phyloP scores from a whole-genome alignment of 2,888 invertebrate genomes.

The Pardosa pseudoannulata region DNA sequence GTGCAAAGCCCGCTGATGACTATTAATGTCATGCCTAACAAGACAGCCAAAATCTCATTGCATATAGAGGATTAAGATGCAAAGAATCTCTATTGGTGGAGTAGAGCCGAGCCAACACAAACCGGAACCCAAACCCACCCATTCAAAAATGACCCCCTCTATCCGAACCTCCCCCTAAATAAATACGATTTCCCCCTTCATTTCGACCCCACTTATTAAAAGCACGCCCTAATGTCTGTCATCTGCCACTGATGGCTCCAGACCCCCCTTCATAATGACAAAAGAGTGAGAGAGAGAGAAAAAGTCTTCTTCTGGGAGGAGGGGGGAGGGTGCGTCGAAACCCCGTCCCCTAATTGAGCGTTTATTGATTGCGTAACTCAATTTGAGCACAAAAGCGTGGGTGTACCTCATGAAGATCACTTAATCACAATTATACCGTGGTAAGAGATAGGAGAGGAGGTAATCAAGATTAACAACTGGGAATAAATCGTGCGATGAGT shows the following conservation, averaged over 20 bases:
- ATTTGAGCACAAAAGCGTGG: slow-evolving; percentile 69
- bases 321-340: slow-evolving; percentile 14
- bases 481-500: neutral
- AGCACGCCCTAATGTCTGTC: slow-evolving; percentile 67
- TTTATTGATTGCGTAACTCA: slow-evolving; percentile 72
- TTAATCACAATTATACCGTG: slow-evolving; percentile 64
- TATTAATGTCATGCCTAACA: no score
- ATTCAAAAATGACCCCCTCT: neutral
- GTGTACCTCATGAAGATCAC: slow-evolving; percentile 65
- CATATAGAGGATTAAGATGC: no score
- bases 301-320: neutral
- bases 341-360: slow-evolving; percentile 62
- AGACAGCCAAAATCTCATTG: no score
- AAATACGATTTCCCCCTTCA: slow-evolving; percentile 32
- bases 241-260: slow-evolving; percentile 67
- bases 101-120: neutral
- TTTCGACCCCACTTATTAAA: slow-evolving; percentile 46
- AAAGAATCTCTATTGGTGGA: neutral
- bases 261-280: slow-evolving; percentile 45
- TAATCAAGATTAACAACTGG: slow-evolving; percentile 19
- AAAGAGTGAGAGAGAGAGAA: slow-evolving; percentile 31
- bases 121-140: slow-evolving; percentile 1
- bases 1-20: no score
- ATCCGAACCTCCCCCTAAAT: slow-evolving; percentile 11
- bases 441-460: slow-evolving; percentile 1